Evolutionary conservation across 2,888 invertebrate species (phyloP), one percentile per base, ranked within the genome.

Genomic region (Pheosia tremula): DNA sequence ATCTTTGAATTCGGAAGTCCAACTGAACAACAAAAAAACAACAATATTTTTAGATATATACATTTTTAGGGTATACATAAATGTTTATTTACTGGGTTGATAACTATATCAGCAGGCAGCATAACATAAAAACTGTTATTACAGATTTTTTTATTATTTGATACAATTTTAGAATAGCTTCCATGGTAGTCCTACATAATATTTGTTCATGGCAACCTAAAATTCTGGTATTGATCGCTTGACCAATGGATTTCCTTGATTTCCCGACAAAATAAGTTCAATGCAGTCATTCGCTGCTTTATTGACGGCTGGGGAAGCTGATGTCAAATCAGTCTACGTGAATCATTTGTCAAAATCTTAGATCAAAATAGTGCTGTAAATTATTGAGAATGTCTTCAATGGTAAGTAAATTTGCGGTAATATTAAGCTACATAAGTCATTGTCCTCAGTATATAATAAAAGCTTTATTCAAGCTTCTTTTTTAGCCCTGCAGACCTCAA

Each of bases 241-340:
- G 66, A 69, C 80, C 81, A 80, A 80, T 81, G 75, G 77, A 77
- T 82, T 79, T 81, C 72, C 65, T 81, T 75, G 77, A 77, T 82
- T 79, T 81, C 72, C 65, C 67, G 75, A 64, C 68, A 81, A 84
- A 81, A 78, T 83, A 82, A 77, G 78, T 84, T 79, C 83, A 84
- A 83, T 87, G 88, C 87, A 85, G 85, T 83, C 82, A 82, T 82
- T 84, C 79, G 79, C 75, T 81, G 82, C 72, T 77, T 77, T 77
- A 75, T 80, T 83, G 83, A 84, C 79, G 79, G 80, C 67, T 69
- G 50, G 60, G 62, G 68, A 66, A 63, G 75, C 83, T 88, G 82
- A 87, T 89, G 87, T 88, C 87, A 89, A 84, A 83, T 82, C 81
- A 79, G 80, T 86, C 79, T 76, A 85, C 86, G 90, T 90, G 88